Conservation (phyloP, 1,140 invertebrate species). For the Drosophila bocqueti region DNA sequence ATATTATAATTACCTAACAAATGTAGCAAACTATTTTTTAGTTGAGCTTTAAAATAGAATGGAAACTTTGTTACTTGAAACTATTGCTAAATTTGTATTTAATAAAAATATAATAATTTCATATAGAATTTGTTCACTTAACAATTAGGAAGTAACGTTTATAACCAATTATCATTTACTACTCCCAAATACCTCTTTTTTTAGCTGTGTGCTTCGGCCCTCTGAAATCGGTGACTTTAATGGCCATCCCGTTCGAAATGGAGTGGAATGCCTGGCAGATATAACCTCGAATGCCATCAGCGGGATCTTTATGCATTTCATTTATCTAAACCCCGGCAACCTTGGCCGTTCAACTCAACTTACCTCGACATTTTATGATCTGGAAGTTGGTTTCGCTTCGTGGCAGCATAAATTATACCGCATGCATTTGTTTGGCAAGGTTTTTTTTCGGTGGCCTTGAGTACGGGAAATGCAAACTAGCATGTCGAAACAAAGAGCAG, state of each 20-base stretch:
- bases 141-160: no score
- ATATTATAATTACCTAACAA: no score
- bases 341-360: conserved; percentile 60
- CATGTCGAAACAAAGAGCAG: conserved; percentile 52
- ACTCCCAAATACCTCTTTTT: no score
- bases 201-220: neutral
- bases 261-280: conserved; percentile 14
- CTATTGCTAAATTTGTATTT: no score
- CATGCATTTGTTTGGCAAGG: conserved; percentile 40
- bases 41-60: no score
- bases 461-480: conserved; percentile 50
- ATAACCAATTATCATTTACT: no score
- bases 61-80: no score
- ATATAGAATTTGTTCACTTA: no score
- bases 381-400: conserved; percentile 55
- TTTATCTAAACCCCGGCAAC: conserved; percentile 41
- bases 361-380: conserved; percentile 52
- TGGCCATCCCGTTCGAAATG: conserved; percentile 13
- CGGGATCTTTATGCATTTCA: conserved; percentile 38
- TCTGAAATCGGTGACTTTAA: conserved; percentile 1
- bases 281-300: conserved; percentile 18
- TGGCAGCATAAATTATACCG: conserved; percentile 63
- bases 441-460: conserved; percentile 41
- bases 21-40: no score
- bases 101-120: no score